Evolutionary conservation across 37 sponge, comb jelly and placozoan species (phyloP).

Genomic region (Eunapius fragilis): DNA sequence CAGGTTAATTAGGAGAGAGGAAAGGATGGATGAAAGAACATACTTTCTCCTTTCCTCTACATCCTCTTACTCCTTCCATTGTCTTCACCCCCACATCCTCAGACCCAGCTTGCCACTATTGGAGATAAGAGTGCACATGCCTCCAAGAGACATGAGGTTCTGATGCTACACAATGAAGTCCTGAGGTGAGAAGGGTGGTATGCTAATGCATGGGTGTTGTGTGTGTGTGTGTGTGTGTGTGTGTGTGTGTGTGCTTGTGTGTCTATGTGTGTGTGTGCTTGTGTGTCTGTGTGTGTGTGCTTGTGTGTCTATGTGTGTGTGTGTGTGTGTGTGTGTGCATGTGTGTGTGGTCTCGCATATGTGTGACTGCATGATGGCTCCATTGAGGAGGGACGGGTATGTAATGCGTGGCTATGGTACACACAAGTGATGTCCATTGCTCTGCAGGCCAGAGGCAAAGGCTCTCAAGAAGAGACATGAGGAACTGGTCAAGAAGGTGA

Average conservation of each 20-base stretch:
- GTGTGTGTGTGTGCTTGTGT: not conserved
- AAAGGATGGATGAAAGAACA: not conserved
- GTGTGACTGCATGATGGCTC: too few relatives aligned
- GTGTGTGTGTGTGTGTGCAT: not conserved
- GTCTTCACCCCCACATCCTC: not conserved
- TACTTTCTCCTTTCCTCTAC: not conserved
- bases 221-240: not conserved
- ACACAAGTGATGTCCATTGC: not conserved
- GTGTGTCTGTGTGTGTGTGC: too few relatives aligned
- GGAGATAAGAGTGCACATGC: conserved; percentile 1
- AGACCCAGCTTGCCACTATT: conserved; percentile 30
- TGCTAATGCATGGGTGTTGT: not conserved
- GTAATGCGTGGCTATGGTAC: not conserved
- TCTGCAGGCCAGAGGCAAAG: conserved; percentile 31
- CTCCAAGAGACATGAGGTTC: conserved; percentile 25
- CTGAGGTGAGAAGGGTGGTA: conserved; percentile 28
- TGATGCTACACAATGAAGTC: conserved; percentile 65
- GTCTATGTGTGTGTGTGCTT: not conserved
- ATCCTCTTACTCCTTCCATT: not conserved
- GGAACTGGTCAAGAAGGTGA: conserved; percentile 51
- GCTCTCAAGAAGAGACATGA: conserved; percentile 11
- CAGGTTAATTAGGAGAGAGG: conserved; percentile 25
- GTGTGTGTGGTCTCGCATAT: too few relatives aligned
- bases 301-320: too few relatives aligned
- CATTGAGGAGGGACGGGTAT: too few relatives aligned